Evolutionary conservation across 2,888 invertebrate species (phyloP).

Genomic region (Caenorhabditis sulstoni): DNA sequence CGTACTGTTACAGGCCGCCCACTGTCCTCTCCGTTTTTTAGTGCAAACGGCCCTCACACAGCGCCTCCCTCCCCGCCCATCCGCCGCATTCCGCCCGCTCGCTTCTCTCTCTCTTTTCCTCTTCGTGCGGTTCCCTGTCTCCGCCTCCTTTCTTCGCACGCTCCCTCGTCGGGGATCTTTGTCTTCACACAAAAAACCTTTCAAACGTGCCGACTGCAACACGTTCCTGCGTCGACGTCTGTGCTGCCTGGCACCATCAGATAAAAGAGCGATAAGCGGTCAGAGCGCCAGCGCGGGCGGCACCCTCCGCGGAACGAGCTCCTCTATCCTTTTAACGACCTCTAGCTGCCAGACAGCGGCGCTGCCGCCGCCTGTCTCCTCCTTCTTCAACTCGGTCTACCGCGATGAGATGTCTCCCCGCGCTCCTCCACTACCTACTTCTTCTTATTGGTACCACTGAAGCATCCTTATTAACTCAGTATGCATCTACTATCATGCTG

Average conservation of each 20-base stretch:
- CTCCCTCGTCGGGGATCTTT: constrained; percentile 6
- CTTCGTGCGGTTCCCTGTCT: not conserved
- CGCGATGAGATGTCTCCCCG: too few relatives aligned
- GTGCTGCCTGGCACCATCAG: constrained; percentile 10
- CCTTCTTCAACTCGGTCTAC: not conserved
- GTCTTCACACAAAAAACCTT: constrained; percentile 13
- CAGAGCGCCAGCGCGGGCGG: not conserved
- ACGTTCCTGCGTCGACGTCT: not conserved
- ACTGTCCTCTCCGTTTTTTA: constrained; percentile 4
- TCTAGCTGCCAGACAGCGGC: constrained; percentile 3
- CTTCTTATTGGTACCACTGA: too few relatives aligned
- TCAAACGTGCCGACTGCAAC: constrained; percentile 17
- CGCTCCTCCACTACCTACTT: too few relatives aligned
- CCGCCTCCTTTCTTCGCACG: not conserved
- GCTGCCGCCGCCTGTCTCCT: not conserved
- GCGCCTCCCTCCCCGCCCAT: constrained; percentile 12
- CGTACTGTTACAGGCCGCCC: not conserved
- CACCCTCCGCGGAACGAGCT: not conserved
- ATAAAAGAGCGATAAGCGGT: constrained; percentile 13
- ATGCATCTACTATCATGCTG: too few relatives aligned
- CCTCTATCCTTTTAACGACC: not conserved
- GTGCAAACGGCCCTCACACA: too few relatives aligned
- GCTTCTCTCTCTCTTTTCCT: constrained; percentile 1
- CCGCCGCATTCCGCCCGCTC: constrained; percentile 9
- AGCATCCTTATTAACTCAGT: too few relatives aligned